Base-by-base conservation (phyloP, 2,797 vertebrate species). In the Adelosebastes latens region DNA sequence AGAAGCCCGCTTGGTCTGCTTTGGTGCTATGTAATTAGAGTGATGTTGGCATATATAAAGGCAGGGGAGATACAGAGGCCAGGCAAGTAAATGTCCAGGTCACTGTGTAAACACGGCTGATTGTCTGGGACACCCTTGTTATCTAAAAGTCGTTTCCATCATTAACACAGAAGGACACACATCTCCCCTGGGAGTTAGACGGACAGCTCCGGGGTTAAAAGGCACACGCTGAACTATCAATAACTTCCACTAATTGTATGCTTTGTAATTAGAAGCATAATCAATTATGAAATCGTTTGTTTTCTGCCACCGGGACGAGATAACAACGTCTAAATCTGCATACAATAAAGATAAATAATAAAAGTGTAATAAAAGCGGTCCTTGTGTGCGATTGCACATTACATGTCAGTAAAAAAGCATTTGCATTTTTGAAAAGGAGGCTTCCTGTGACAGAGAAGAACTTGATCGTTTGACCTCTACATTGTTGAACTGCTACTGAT, bases 401-500 rank as follows among this genome's bases (percentile, higher is more conserved):
- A n/a, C 49, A 59, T 63, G 72, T 87, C 77, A 64, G 71, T 62
- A 46, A 39, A 36, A 52, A 69, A 34, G 8, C 63, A 81, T 77
- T 86, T 36, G 76, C 63, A 88, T 87, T 67, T 84, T 65, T 25
- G 22, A 73, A 73, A 69, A 69, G 12, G 84, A 87, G 85, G 82
- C 85, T 93, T 81, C 76, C 77, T 79, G 84, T 49, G 82, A 84
- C 74, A 85, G 84, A 91, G 22, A 80, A 91, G 72, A 94, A 94
- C 86, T 84, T 92, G 92, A 93, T 93, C 85, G 78, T 94, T 92
- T 94, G 94, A 96, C 95, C 96, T 96, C 94, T 92, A 85, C 93
- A 91, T 95, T 92, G 94, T 96, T 96, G 95, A 96, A 95, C 94
- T 96, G 96, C 93, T 94, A 97, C 95, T 94, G 94, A 97, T 96